Conservation (phyloP, 2,888 invertebrate species). For the Rhodophaea formosa region DNA sequence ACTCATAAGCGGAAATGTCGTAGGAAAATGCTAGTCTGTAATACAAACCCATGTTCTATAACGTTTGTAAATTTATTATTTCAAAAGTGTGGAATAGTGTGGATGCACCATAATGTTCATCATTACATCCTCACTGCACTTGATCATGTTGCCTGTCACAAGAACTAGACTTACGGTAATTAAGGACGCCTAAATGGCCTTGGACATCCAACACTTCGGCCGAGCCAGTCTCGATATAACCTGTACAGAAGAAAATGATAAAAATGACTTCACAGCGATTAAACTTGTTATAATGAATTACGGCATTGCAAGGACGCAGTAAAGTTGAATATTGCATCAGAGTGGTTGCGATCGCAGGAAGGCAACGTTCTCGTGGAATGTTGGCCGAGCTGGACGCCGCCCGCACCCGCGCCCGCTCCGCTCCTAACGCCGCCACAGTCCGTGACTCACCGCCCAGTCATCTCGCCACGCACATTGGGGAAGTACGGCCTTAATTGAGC, state of each 20-base stretch:
- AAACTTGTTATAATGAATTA: slow-evolving; percentile 78
- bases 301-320: slow-evolving; percentile 81
- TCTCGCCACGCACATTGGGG: slow-evolving; percentile 56
- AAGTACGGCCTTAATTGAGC: slow-evolving; percentile 61
- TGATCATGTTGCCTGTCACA: slow-evolving; percentile 49
- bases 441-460: slow-evolving; percentile 60
- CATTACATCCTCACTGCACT: slow-evolving; percentile 40
- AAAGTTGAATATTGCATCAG: slow-evolving; percentile 81
- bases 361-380: slow-evolving; percentile 78
- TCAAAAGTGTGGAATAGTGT: too few relatives aligned
- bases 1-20: too few relatives aligned
- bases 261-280: slow-evolving; percentile 67
- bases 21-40: too few relatives aligned
- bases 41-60: too few relatives aligned
- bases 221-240: slow-evolving; percentile 50
- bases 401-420: slow-evolving; percentile 33
- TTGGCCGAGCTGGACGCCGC: slow-evolving; percentile 41
- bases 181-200: slow-evolving; percentile 69
- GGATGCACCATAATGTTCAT: slow-evolving; percentile 19
- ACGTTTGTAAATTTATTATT: too few relatives aligned
- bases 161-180: slow-evolving; percentile 56
- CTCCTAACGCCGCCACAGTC: slow-evolving; percentile 32
- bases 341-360: slow-evolving; percentile 65
- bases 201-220: slow-evolving; percentile 39
- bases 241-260: slow-evolving; percentile 64